phyloP scores from a whole-genome alignment of 2,888 invertebrate genomes.

The Nephrotoma guestfalica region DNA sequence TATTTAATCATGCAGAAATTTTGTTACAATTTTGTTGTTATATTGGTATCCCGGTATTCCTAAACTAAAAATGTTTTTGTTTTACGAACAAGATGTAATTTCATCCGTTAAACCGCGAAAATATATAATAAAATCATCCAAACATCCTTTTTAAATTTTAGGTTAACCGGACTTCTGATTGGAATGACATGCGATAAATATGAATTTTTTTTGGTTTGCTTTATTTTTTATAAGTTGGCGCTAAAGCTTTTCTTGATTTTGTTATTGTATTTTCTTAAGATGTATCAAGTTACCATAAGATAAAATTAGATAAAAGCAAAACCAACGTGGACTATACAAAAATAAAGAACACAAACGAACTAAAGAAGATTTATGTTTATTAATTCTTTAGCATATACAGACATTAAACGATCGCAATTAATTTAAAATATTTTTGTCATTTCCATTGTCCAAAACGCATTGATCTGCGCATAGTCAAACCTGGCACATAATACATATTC shows the following conservation, averaged over 20 bases:
- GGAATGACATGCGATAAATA: not conserved
- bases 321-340: not conserved
- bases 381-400: not conserved
- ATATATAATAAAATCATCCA: not conserved
- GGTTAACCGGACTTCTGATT: constrained; percentile 3
- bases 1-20: not conserved
- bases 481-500: not conserved
- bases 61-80: not conserved
- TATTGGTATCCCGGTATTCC: not conserved
- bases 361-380: not conserved
- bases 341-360: not conserved
- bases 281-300: not conserved
- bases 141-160: not conserved
- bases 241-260: not conserved
- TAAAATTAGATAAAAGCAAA: not conserved
- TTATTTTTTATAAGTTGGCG: not conserved
- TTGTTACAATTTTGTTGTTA: not conserved
- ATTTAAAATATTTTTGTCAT: not conserved
- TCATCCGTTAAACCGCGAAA: not conserved
- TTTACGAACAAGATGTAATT: not conserved
- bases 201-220: not conserved
- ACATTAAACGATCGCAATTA: not conserved
- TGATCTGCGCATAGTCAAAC: not conserved
- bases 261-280: not conserved
- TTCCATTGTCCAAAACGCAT: not conserved